Evolutionary conservation across 30 jellyfish, hydroid and myxozoan species (phyloP), one percentile per base, ranked within the genome.

Genomic region (Rhopilema esculentum): DNA sequence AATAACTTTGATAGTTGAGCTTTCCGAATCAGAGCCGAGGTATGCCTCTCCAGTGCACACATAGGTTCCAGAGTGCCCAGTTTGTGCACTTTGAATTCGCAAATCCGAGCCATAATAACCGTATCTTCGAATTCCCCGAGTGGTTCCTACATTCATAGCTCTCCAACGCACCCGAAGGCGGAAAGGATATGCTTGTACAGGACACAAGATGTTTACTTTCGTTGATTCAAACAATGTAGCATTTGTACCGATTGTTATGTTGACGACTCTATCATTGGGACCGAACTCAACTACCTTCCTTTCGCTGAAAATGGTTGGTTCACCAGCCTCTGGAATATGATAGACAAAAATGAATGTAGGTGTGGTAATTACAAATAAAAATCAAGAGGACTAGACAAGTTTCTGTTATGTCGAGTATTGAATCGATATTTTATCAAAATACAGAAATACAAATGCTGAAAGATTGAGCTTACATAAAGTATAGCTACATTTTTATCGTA

Each of bases 241-340:
- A 82, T 93, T 84, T 18, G 97, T 80, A 25, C 98, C 98, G 53
- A 93, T 88, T 20, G 91, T 88, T 53, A 93, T 78, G 63, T 52
- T 76, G 75, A 64, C 97, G 19, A 63, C 75, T 49, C 65, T 88
- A 6, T 71, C 92, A 1, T 77, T 79, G 8, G 92, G 89, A 1
- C 87, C 69, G 51, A 32, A 84, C 2, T 49, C 51, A 2, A 72
- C 70, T 1, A 0, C 49, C 33, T 32, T 78, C 70, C 96, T 76
- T 63, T 84, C 81, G 67, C 97, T 88, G 83, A 93, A 87, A 25
- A 93, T 88, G 8, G 98, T 93, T 52, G 98, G 93, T 50, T 93
- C 96, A 49, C 94, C 93, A 20, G 91, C 77, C 61, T 40, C 98
- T 93, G 68, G 19, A 32, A 28, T 19, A 31, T 24, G 75, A 2